Evolutionary conservation across 2,797 vertebrate species (phyloP).

Genomic region (Pteronotus mesoamericanus): DNA sequence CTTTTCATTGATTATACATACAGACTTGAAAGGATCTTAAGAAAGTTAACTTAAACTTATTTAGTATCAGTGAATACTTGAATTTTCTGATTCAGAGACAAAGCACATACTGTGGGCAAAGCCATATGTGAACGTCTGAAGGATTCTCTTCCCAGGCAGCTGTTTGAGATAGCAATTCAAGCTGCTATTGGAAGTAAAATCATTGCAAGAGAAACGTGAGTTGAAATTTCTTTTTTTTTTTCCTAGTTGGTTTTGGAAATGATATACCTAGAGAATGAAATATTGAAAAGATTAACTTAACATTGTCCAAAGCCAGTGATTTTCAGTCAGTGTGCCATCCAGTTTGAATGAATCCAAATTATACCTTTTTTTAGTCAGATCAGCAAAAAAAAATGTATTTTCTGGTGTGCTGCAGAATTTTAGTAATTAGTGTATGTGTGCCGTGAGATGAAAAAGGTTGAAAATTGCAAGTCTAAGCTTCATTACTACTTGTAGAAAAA

Average conservation of each 20-base stretch:
- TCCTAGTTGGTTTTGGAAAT: background rate
- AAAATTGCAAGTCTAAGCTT: background rate
- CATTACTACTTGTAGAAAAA: background rate
- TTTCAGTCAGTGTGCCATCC: background rate
- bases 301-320: background rate
- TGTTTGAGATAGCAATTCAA: conserved; percentile 97
- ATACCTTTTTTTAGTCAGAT: background rate
- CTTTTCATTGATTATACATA: background rate
- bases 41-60: conserved; percentile 9
- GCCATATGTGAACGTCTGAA: conserved; percentile 91
- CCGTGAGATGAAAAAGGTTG: background rate
- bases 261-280: background rate
- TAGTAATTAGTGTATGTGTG: background rate
- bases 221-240: conserved; percentile 59
- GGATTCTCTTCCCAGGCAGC: conserved; percentile 93
- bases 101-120: conserved; percentile 89
- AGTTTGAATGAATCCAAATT: background rate
- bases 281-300: background rate
- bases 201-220: conserved; percentile 97
- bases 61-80: background rate
- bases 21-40: too few relatives aligned
- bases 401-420: background rate
- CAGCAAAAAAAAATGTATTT: background rate
- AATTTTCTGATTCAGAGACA: conserved; percentile 82
- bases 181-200: conserved; percentile 93